Conservation (phyloP, 2,797 vertebrate species). For the Siniperca undulata region DNA sequence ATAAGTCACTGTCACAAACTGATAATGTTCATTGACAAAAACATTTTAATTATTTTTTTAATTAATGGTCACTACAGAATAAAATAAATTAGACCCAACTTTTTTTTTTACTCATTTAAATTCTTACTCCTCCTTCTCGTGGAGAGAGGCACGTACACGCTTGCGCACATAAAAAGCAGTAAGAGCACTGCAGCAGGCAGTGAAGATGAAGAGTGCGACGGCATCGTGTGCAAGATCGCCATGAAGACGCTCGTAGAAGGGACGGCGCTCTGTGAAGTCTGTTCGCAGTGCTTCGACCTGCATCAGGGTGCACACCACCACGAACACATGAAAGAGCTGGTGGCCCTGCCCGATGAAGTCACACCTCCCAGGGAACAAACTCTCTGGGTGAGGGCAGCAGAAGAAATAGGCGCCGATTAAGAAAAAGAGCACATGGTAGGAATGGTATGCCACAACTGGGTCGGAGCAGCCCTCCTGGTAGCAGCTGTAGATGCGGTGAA, state of each 20-base stretch:
- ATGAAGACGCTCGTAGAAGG: slow-evolving; percentile 91
- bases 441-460: slow-evolving; percentile 89
- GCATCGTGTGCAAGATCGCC: slow-evolving; percentile 88
- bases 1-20: slow-evolving; percentile 68
- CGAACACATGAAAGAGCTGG: slow-evolving; percentile 94
- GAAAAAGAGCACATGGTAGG: slow-evolving; percentile 94
- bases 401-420: slow-evolving; percentile 94
- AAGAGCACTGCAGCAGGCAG: slow-evolving; percentile 89
- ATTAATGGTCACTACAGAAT: slow-evolving; percentile 60
- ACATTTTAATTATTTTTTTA: slow-evolving; percentile 51
- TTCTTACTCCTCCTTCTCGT: slow-evolving; percentile 82
- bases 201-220: slow-evolving; percentile 91
- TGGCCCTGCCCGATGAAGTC: slow-evolving; percentile 96
- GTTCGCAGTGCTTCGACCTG: slow-evolving; percentile 94
- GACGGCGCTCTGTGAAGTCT: slow-evolving; percentile 89
- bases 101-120: neutral
- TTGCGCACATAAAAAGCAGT: slow-evolving; percentile 90
- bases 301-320: slow-evolving; percentile 92
- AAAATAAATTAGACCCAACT: slow-evolving; percentile 40
- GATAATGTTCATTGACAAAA: slow-evolving; percentile 66
- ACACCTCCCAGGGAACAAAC: slow-evolving; percentile 92
- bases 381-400: slow-evolving; percentile 93
- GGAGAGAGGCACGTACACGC: slow-evolving; percentile 85
- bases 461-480: slow-evolving; percentile 84
- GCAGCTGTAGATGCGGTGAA: slow-evolving; percentile 91